These are phyloP conservation scores for Melopsittacus undulatus DNA, from an alignment of 2,797 vertebrate genomes.

Conservation along the genomic window DNA sequence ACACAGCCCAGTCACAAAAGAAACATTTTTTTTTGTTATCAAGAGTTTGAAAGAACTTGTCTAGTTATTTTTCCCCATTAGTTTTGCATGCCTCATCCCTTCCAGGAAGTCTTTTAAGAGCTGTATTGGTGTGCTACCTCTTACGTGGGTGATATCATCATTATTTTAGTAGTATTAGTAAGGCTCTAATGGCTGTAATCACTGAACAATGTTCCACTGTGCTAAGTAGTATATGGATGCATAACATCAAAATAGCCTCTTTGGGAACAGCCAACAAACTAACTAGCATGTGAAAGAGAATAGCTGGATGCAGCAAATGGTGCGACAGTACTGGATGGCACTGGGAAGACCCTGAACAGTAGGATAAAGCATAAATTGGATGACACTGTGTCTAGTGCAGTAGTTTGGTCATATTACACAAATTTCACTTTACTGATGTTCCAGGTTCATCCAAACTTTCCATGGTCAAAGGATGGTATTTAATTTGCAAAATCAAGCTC, in stretches of 20 bases:
- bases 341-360: neutral
- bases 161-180: neutral
- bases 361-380: neutral
- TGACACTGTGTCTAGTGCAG: neutral
- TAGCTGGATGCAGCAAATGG: neutral
- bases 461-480: neutral
- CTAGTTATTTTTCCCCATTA: neutral
- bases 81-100: neutral
- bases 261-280: neutral
- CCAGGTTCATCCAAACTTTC: neutral
- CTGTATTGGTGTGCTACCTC: neutral
- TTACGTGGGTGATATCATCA: constrained; percentile 9
- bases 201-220: neutral
- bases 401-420: neutral
- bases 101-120: constrained; percentile 15
- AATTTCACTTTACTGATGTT: neutral
- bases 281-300: neutral
- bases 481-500: neutral
- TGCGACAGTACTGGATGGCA: neutral
- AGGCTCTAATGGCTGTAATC: neutral
- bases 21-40: neutral
- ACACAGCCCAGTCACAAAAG: neutral
- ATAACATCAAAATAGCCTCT: neutral
- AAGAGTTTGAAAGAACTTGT: neutral
- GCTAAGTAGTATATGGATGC: neutral